phyloP scores from a whole-genome alignment of 2,888 invertebrate species.

The Himalopsyche kuldschensis region DNA sequence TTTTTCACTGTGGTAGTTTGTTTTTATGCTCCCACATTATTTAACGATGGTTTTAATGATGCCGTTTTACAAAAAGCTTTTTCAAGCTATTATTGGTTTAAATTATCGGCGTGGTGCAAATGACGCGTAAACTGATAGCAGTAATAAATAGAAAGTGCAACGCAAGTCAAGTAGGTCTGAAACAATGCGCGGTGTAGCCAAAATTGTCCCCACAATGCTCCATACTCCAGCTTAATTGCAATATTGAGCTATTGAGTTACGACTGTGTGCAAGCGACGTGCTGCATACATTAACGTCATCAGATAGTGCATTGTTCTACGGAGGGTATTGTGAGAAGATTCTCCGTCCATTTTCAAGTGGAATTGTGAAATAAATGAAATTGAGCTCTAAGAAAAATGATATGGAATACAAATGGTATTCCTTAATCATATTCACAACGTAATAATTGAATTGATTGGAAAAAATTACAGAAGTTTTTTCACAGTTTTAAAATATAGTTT shows the following conservation, averaged over 20 bases:
- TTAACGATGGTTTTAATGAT: no score
- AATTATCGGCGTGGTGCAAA: background rate
- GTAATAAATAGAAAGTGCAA: background rate
- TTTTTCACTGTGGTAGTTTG: no score
- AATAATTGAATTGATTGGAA: no score
- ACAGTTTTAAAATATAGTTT: no score
- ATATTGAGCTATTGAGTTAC: background rate
- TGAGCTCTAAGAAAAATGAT: no score
- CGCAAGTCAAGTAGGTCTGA: background rate
- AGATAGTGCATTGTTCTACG: background rate
- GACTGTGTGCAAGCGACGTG: background rate
- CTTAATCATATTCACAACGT: no score
- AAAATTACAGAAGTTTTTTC: no score
- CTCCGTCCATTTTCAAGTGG: no score
- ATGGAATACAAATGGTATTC: no score
- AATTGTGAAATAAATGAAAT: no score
- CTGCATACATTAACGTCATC: background rate
- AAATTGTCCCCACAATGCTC: background rate
- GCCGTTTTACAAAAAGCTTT: background rate
- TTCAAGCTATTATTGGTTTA: background rate
- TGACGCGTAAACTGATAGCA: background rate
- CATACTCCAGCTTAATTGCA: background rate
- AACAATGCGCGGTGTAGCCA: background rate
- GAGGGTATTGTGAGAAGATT: no score
- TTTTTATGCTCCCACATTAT: no score